A percentile compares a stretch with the other conserved stretches of the same genome.
Evolutionary conservation across 2,113 vertebrate genomes (phyloP).

Genomic region (Chaetodon trifascialis): DNA sequence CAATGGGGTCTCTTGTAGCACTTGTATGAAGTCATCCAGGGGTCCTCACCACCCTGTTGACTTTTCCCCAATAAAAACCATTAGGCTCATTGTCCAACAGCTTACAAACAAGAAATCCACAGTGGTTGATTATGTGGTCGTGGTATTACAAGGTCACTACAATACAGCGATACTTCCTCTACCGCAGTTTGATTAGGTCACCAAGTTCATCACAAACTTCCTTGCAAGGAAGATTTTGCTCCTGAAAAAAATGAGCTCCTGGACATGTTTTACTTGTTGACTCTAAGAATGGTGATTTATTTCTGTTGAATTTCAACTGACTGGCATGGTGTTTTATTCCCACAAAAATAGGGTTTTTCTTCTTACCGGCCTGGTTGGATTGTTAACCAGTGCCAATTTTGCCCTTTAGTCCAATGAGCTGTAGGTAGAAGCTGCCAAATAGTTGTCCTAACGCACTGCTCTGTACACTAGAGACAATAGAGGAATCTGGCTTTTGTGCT

Average conservation of each 20-base stretch:
- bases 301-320: constrained; percentile 45
- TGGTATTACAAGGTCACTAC: constrained; percentile 8
- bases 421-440: constrained; percentile 63
- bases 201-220: constrained; percentile 34
- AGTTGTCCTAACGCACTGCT: constrained; percentile 45
- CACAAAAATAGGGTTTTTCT: constrained; percentile 11
- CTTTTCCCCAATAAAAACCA: constrained; percentile 74
- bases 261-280: constrained; percentile 50
- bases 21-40: constrained; percentile 63
- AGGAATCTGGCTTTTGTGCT: constrained; percentile 61
- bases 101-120: constrained; percentile 74
- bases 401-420: constrained; percentile 50
- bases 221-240: not conserved
- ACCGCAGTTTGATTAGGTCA: constrained; percentile 13
- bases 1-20: constrained; percentile 74
- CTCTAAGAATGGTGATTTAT: constrained; percentile 47
- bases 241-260: constrained; percentile 12
- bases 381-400: constrained; percentile 45
- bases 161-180: constrained; percentile 14
- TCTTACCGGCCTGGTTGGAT: constrained; percentile 6
- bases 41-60: constrained; percentile 77
- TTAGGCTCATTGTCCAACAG: constrained; percentile 49
- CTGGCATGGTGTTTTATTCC: constrained; percentile 23
- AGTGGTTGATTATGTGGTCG: constrained; percentile 47
- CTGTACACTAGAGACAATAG: constrained; percentile 51